Evolutionary conservation across 2,113 vertebrate species (phyloP).

Genomic region (Takifugu bimaculatus): DNA sequence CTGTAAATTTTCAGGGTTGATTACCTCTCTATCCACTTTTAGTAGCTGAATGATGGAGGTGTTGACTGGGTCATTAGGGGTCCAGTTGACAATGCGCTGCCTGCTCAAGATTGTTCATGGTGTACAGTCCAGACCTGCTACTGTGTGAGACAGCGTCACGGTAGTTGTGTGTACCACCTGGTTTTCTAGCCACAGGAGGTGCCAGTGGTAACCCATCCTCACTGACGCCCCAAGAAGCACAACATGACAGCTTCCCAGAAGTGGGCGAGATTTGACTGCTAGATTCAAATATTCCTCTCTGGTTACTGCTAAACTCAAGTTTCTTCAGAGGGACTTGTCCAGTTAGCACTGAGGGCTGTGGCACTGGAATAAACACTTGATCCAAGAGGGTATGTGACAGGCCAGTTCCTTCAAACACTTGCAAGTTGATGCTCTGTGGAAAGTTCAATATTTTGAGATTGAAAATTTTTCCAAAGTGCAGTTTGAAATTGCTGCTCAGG

Average conservation of each 20-base stretch:
- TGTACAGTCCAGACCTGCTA: slow-evolving; percentile 85
- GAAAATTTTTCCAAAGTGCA: slow-evolving; percentile 96
- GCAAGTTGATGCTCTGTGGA: slow-evolving; percentile 85
- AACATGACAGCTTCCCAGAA: slow-evolving; percentile 88
- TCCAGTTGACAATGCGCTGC: slow-evolving; percentile 90
- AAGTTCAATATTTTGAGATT: slow-evolving; percentile 91
- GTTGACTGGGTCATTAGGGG: slow-evolving; percentile 94
- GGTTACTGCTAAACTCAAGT: slow-evolving; percentile 91
- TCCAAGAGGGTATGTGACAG: slow-evolving; percentile 74
- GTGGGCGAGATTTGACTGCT: slow-evolving; percentile 84
- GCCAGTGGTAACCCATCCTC: slow-evolving; percentile 83
- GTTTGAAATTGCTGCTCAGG: slow-evolving; percentile 84
- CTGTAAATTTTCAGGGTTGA: slow-evolving; percentile 83
- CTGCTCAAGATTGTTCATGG: slow-evolving; percentile 93
- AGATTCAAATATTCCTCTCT: slow-evolving; percentile 83
- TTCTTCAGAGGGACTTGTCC: slow-evolving; percentile 81
- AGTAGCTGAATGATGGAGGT: slow-evolving; percentile 91
- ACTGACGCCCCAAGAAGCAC: slow-evolving; percentile 87
- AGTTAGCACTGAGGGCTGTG: slow-evolving; percentile 82
- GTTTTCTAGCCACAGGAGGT: slow-evolving; percentile 80
- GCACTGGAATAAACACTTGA: slow-evolving; percentile 88
- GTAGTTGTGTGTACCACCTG: slow-evolving; percentile 73
- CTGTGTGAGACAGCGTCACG: slow-evolving; percentile 87
- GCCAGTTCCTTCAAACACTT: slow-evolving; percentile 87
- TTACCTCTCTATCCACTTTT: slow-evolving; percentile 81